Base-by-base conservation (phyloP, 2,797 vertebrate species). In the Melanotaenia trifasciata region DNA sequence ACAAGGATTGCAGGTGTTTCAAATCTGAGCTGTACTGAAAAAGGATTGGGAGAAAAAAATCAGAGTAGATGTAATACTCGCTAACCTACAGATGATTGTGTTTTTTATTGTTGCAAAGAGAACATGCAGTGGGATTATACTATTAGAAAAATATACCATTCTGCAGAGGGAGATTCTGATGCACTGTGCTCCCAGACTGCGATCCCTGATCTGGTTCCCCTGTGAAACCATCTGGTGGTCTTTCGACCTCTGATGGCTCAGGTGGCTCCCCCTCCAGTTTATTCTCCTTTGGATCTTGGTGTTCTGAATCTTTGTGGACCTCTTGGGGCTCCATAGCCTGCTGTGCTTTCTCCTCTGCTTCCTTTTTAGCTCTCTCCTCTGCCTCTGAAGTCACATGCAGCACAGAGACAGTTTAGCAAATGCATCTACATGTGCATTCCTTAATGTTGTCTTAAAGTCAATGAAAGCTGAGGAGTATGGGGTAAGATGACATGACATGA, bases 311-410 rank as follows among this genome's bases (percentile, higher is more conserved):
- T 22, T 61, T 64, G 28, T 87, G 79, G 81, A 33, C 88, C 67
- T 88, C 89, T 71, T 93, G 93, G 10, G 90, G 91, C 79, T 94
- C 95, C 82, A 94, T 95, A 1, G 95, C 87, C 86, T 89, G 90
- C 78, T 91, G 78, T 64, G 82, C 87, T 64, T 1, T 72, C 74
- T 94, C 93, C 72, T 94, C 93, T 0, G 78, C 86, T 57, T 94
- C 93, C 63, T 61, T 93, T 82, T 90, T 92, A 56, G 89, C 91
- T 79, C 92, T 80, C 90, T 99, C 98, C 87, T 99, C 97, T 1
- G 93, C 92, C 90, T 94, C 94, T 92, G 77, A 76, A 64, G 80
- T 86, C 53, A 85, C 50, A 84, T 12, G 61, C 14, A 71, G 57
- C 1, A 56, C 5, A 47, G 36, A 40, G 38, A 18, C 13, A 35